Percentiles rank a stretch among this genome's conserved stretches.
Evolutionary conservation across 2,113 vertebrate genomes (phyloP).

Genomic region (Ranitomeya variabilis): DNA sequence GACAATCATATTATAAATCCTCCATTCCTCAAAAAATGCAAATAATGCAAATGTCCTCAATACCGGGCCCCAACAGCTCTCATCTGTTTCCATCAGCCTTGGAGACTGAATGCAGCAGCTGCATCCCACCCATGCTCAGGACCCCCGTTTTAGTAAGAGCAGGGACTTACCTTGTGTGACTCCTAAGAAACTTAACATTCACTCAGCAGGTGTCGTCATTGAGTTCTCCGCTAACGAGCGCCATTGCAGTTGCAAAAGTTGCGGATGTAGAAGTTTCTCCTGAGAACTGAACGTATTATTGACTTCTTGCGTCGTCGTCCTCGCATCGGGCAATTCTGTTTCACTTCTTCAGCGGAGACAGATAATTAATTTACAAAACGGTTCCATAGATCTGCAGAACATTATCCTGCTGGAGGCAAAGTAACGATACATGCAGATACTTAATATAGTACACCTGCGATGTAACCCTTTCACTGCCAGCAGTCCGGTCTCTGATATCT

Average conservation of each 20-base stretch:
- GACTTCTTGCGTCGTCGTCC: neutral
- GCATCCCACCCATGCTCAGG: too few species aligned
- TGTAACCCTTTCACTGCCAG: neutral
- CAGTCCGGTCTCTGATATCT: neutral
- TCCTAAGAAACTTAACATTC: neutral
- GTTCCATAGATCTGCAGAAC: slow-evolving; percentile 4
- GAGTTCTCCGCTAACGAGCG: neutral
- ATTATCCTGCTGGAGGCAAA: neutral
- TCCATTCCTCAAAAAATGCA: too few species aligned
- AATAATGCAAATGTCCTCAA: too few species aligned
- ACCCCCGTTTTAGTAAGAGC: neutral
- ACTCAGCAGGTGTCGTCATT: neutral
- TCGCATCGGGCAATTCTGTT: neutral
- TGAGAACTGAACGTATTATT: neutral
- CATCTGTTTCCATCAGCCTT: too few species aligned
- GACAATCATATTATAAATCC: too few species aligned
- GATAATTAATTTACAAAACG: slow-evolving; percentile 1
- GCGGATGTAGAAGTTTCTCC: neutral
- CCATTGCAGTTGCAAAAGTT: neutral
- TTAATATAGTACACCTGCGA: neutral
- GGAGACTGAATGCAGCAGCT: too few species aligned
- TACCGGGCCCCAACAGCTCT: too few species aligned
- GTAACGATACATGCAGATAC: slow-evolving; percentile 3
- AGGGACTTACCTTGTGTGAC: neutral
- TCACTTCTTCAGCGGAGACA: neutral